A percentile compares a stretch with the other conserved stretches of the same genome.
Conservation (phyloP, 2,888 invertebrate genomes). For the Hedya salicella region DNA sequence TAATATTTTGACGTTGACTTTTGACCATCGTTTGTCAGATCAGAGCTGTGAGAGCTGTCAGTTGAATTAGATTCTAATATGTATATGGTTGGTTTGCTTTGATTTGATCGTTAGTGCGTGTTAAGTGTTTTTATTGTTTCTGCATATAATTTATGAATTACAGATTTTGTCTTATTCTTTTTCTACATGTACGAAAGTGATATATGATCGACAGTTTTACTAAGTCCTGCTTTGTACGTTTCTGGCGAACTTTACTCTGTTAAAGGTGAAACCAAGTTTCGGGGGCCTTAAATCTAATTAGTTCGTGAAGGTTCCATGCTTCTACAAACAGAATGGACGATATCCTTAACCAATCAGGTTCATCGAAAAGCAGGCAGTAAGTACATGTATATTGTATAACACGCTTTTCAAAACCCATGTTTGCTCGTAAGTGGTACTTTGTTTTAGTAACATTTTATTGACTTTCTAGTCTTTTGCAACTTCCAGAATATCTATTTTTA, state of each 20-base stretch:
- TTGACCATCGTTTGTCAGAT: conserved; percentile 10
- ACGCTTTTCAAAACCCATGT: conserved; percentile 4
- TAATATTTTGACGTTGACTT: conserved; percentile 35
- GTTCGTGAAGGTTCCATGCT: conserved; percentile 78
- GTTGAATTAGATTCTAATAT: conserved; percentile 27
- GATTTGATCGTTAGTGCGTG: conserved; percentile 26
- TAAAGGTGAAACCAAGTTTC: conserved; percentile 36
- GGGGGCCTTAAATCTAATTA: conserved; percentile 38
- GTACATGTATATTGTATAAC: conserved; percentile 49
- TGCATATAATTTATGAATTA: not conserved
- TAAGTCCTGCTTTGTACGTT: conserved; percentile 13
- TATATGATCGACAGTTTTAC: not conserved
- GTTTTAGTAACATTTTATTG: not conserved
- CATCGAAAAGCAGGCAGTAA: conserved; percentile 65
- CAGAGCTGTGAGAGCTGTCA: conserved; percentile 1
- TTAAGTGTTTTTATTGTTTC: conserved; percentile 30
- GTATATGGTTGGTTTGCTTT: conserved; percentile 20
- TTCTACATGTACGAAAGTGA: not conserved
- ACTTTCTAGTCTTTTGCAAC: not conserved
- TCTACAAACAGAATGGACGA: conserved; percentile 69
- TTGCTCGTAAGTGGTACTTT: conserved; percentile 10
- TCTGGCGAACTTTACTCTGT: conserved; percentile 22
- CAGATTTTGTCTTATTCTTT: not conserved
- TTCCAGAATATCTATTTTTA: not conserved
- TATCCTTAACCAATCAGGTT: conserved; percentile 58